A percentile compares a stretch with the other conserved stretches of the same genome.
These are phyloP conservation scores for Drosophila cognata DNA, from an alignment of 2,888 invertebrate genomes.

Conservation along the genomic window DNA sequence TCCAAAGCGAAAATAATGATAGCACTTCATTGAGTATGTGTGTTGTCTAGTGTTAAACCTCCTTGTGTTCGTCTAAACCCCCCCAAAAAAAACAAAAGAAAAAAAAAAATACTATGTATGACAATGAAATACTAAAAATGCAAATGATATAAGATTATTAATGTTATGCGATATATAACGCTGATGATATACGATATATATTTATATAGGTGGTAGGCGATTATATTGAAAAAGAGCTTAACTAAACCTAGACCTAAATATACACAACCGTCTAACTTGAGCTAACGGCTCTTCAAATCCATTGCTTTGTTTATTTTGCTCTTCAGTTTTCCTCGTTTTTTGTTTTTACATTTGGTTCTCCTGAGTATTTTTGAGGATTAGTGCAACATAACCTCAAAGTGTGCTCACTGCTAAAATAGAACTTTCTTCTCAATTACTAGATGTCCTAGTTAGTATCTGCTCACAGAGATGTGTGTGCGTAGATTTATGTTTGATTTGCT, in stretches of 20 bases:
- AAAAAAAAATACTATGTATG: slow-evolving; percentile 51
- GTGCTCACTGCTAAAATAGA: slow-evolving; percentile 11
- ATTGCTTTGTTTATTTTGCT: slow-evolving; percentile 29
- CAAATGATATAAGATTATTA: slow-evolving; percentile 27
- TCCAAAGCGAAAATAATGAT: slow-evolving; percentile 85
- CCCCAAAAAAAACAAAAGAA: slow-evolving; percentile 55
- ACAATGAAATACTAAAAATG: slow-evolving; percentile 61
- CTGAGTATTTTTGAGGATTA: slow-evolving; percentile 11
- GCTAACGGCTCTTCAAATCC: slow-evolving; percentile 8
- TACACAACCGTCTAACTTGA: slow-evolving; percentile 4
- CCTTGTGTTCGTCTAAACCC: slow-evolving; percentile 94
- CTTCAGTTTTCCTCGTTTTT: neutral
- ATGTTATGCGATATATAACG: slow-evolving; percentile 4
- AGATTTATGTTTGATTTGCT: slow-evolving; percentile 78
- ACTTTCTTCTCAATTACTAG: slow-evolving; percentile 19
- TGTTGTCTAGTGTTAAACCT: slow-evolving; percentile 95
- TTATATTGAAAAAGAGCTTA: slow-evolving; percentile 16
- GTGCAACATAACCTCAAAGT: slow-evolving; percentile 15
- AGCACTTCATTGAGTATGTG: slow-evolving; percentile 88
- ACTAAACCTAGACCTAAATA: slow-evolving; percentile 11
- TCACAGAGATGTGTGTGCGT: slow-evolving; percentile 29
- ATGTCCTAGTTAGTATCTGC: slow-evolving; percentile 11
- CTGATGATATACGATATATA: slow-evolving; percentile 19
- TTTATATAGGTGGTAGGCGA: slow-evolving; percentile 25
- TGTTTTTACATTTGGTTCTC: slow-evolving; percentile 13